These are phyloP conservation scores for Lordiphosa stackelbergi DNA, from an alignment of 1,140 invertebrate species.

Conservation along the genomic window DNA sequence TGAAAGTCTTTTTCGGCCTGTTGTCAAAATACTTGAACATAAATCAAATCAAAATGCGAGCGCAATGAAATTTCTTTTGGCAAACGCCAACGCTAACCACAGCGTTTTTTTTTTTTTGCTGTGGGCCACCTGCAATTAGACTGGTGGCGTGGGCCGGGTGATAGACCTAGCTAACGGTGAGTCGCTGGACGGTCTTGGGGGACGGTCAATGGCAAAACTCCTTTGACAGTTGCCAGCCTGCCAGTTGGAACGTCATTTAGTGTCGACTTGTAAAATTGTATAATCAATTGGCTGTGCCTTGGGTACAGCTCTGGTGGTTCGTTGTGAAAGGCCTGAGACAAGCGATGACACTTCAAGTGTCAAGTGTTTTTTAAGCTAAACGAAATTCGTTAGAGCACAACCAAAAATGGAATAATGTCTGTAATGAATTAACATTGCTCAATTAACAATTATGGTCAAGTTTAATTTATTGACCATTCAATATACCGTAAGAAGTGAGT, in stretches of 20 bases:
- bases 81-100: conserved; percentile 37
- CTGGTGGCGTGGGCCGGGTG: conserved; percentile 36
- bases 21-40: conserved; percentile 54
- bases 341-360: conserved; percentile 49
- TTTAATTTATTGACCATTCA: not conserved
- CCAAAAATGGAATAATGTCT: conserved; percentile 27
- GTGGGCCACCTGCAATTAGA: conserved; percentile 56
- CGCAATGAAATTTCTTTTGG: conserved; percentile 41
- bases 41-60: conserved; percentile 43
- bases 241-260: not conserved
- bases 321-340: conserved; percentile 37
- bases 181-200: conserved; percentile 14
- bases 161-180: not conserved
- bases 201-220: conserved; percentile 20
- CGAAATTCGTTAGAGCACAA: conserved; percentile 23
- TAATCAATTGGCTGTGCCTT: conserved; percentile 26
- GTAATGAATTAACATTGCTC: conserved; percentile 19
- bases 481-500: too few species aligned
- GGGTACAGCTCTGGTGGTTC: conserved; percentile 1
- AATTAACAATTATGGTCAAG: conserved; percentile 9
- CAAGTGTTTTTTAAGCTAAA: conserved; percentile 37
- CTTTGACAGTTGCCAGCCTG: conserved; percentile 7
- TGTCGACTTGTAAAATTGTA: conserved; percentile 31
- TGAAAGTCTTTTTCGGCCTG: conserved; percentile 43
- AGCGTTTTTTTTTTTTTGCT: conserved; percentile 12